Evolutionary conservation across 2,113 vertebrate species (phyloP).

Genomic region (Sylvilagus bachmani): DNA sequence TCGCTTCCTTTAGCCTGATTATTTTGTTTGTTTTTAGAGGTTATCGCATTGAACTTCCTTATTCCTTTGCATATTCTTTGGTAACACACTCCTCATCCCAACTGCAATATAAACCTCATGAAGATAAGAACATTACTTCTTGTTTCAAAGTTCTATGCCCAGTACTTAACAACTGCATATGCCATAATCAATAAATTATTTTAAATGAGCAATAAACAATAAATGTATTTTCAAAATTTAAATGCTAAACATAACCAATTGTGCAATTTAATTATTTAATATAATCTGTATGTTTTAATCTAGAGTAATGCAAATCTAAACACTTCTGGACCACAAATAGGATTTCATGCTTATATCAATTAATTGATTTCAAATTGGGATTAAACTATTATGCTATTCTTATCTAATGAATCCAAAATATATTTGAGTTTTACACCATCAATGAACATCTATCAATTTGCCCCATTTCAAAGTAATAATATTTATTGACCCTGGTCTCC

Average conservation of each 20-base stretch:
- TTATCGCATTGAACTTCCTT: background rate
- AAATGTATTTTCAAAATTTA: background rate
- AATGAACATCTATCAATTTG: background rate
- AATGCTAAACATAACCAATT: background rate
- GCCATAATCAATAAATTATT: background rate
- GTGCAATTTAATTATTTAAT: background rate
- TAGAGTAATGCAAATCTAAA: slow-evolving; percentile 2
- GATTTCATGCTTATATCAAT: background rate
- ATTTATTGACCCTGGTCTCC: background rate
- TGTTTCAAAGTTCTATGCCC: background rate
- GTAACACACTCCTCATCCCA: background rate
- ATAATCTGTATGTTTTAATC: background rate
- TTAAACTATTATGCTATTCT: background rate
- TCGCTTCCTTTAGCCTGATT: background rate
- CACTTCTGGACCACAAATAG: background rate
- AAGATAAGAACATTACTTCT: background rate
- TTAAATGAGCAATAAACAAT: background rate
- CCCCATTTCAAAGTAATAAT: background rate
- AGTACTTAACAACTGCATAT: background rate
- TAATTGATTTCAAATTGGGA: background rate
- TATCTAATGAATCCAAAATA: background rate
- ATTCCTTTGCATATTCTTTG: background rate
- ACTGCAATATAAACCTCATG: background rate
- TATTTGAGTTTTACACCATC: background rate
- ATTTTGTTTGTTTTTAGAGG: background rate